Percentiles rank a stretch among this genome's conserved stretches.
Conservation (phyloP, 2,113 vertebrate species). For the Scophthalmus maximus region DNA sequence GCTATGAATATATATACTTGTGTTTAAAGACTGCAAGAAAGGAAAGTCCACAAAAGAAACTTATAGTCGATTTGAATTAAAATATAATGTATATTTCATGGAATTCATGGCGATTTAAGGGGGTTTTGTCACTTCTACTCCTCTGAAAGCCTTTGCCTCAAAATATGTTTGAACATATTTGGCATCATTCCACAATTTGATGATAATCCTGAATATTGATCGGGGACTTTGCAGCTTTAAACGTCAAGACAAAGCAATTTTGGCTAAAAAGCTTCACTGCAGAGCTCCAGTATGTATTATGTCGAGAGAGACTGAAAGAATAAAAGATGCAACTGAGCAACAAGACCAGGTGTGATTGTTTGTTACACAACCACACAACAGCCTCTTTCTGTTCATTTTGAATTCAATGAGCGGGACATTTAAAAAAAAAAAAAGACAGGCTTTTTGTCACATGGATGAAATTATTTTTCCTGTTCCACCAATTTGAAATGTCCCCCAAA, state of each 20-base stretch:
- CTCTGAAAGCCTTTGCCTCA: neutral
- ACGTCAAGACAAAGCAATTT: constrained; percentile 49
- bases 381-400: neutral
- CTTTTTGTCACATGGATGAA: too few relatives aligned
- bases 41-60: constrained; percentile 46
- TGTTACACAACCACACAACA: neutral
- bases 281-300: constrained; percentile 64
- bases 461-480: neutral
- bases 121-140: neutral
- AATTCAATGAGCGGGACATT: too few relatives aligned
- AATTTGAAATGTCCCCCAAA: neutral
- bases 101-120: constrained; percentile 2
- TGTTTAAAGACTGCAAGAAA: constrained; percentile 66
- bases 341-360: constrained; percentile 20
- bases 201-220: constrained; percentile 5
- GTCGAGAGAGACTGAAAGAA: constrained; percentile 68
- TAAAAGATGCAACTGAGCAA: constrained; percentile 78
- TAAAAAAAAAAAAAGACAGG: too few relatives aligned
- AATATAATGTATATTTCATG: neutral
- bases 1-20: constrained; percentile 55
- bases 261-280: constrained; percentile 65
- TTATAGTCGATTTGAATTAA: neutral
- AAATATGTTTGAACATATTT: neutral
- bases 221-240: constrained; percentile 58
- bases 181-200: neutral